Evolutionary conservation across 2,113 vertebrate species (phyloP).

Genomic region (Corvus cornix): DNA sequence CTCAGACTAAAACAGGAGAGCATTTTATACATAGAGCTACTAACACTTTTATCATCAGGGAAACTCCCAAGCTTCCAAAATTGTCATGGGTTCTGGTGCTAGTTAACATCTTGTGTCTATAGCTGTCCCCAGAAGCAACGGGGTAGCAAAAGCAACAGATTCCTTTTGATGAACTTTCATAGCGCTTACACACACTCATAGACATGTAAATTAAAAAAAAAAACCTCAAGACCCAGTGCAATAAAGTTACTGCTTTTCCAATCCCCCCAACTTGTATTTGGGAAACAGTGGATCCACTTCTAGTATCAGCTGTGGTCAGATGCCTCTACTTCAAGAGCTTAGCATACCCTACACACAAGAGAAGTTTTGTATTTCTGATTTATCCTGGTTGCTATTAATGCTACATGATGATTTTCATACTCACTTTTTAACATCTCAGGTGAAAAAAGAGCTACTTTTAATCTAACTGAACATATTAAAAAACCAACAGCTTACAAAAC

Average conservation of each 20-base stretch:
- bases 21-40: background rate
- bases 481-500: background rate
- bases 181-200: background rate
- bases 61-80: background rate
- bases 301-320: background rate
- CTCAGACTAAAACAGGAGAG: background rate
- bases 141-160: background rate
- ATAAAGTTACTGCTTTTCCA: background rate
- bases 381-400: background rate
- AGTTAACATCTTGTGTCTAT: background rate
- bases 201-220: background rate
- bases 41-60: background rate
- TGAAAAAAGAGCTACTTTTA: background rate
- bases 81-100: background rate
- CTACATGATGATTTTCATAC: background rate
- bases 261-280: background rate
- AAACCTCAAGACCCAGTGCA: background rate
- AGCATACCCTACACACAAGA: background rate
- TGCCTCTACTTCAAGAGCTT: background rate
- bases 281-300: background rate
- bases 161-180: background rate
- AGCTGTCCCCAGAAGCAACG: background rate
- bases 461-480: background rate
- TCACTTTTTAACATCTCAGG: background rate
- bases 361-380: background rate